phyloP scores from a whole-genome alignment of 2,113 vertebrate genomes.

The Sinosuthora webbiana region DNA sequence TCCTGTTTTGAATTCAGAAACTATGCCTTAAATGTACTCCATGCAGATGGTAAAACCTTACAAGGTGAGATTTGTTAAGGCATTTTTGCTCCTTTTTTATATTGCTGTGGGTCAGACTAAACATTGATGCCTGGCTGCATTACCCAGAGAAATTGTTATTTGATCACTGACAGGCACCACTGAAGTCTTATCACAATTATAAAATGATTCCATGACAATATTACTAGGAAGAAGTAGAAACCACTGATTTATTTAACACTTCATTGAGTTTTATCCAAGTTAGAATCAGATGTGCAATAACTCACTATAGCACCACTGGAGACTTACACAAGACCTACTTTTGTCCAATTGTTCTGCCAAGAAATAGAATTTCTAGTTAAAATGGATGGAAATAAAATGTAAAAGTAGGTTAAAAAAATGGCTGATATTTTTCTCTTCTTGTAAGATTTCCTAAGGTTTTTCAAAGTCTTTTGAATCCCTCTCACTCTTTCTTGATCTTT shows the following conservation, averaged over 20 bases:
- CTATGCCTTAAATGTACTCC: neutral
- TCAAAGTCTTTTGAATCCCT: neutral
- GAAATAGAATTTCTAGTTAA: conserved; percentile 23
- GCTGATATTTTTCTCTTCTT: neutral
- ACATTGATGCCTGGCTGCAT: neutral
- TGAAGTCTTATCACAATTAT: neutral
- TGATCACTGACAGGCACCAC: neutral
- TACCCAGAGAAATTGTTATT: neutral
- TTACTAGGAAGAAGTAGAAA: conserved; percentile 31
- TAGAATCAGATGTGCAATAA: conserved; percentile 36
- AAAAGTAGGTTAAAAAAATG: conserved; percentile 36
- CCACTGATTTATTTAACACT: conserved; percentile 30
- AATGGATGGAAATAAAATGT: conserved; percentile 20
- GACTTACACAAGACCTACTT: conserved; percentile 27
- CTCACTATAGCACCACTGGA: neutral
- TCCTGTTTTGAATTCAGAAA: neutral
- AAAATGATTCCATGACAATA: conserved; percentile 15
- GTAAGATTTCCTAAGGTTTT: conserved; percentile 5
- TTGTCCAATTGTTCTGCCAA: conserved; percentile 20
- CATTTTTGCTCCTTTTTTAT: neutral
- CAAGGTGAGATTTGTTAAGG: neutral
- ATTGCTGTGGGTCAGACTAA: neutral
- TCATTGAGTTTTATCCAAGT: conserved; percentile 36
- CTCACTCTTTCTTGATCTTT: neutral
- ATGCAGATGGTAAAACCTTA: neutral